Base-by-base conservation (phyloP, 1,140 invertebrate genomes). In the Lutraria rhynchaena region DNA sequence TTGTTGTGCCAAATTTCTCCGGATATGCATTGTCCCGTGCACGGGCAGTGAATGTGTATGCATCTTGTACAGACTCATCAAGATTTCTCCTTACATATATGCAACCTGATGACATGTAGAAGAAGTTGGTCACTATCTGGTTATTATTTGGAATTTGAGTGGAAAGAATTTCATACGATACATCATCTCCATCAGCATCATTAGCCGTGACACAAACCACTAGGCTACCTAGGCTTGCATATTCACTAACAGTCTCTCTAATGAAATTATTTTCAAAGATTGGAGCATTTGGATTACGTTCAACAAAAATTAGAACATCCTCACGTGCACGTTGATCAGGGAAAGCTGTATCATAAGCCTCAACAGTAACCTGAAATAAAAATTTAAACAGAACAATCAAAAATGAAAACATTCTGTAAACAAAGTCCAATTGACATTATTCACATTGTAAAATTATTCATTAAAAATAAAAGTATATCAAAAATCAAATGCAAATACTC, bases 271-370 rank as follows among this genome's bases (percentile, higher is more conserved):
- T 35, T 0, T 22, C 44, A 89, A 98, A 98, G 17, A 95, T 95
- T 15, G 95, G 92, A 31, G 93, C 92, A 5, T 94, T 94, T 3
- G 94, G 94, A 7, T 97, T 95, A 87, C 97, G 96, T 63, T 96
- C 95, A 17, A 98, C 96, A 86, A 95, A 96, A 0, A 98, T 94
- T 1, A 95, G 95, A 0, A 98, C 94, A 5, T 96, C 96, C 3
- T 95, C 95, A 1, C 96, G 95, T 0, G 96, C 96, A 1, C 95
- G 96, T 61, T 98, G 92, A 85, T 96, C 95, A 0, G 97, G 97
- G 41, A 96, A 95, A 0, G 96, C 96, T 83, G 96, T 94, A 89
- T 98, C 97, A 88, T 96, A 96, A 0, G 96, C 97, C 83, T 95
- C 94, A 0, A 98, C 95, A 89, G 97, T 95, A 61, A 98, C 53